Conservation (phyloP, 92 coral and sea anemone species). For the Epizoanthus rinbou region DNA sequence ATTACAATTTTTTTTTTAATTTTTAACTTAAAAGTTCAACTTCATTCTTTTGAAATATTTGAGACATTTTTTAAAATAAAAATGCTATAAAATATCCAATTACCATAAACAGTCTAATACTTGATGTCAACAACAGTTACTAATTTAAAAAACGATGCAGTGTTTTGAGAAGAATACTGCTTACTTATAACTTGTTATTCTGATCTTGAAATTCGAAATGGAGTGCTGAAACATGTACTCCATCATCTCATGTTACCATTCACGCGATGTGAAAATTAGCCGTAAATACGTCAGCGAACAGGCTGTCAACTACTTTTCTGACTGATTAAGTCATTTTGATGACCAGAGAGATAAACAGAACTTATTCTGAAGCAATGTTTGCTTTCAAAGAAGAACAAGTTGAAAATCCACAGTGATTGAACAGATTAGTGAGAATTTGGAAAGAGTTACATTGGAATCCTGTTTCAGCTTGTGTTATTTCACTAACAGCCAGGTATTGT, state of each 20-base stretch:
- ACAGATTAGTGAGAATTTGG: not conserved
- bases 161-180: not conserved
- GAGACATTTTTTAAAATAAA: no score
- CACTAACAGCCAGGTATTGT: not conserved
- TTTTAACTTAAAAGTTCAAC: not conserved
- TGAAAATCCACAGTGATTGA: not conserved
- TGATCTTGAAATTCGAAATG: not conserved
- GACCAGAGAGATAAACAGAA: conserved; percentile 24
- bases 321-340: conserved; percentile 30
- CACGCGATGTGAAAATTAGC: not conserved
- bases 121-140: not conserved
- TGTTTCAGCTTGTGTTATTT: not conserved
- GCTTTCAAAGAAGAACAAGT: conserved; percentile 17
- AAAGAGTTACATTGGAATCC: not conserved
- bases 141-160: not conserved
- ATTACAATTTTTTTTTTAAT: no score
- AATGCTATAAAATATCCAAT: no score
- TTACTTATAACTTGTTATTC: no score
- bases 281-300: not conserved
- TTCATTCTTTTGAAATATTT: not conserved
- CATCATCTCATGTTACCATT: not conserved
- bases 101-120: no score
- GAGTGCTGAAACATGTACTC: not conserved
- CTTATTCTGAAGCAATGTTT: conserved; percentile 10
- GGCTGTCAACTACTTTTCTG: conserved; percentile 7